Conservation (phyloP, 2,888 invertebrate genomes). For the Ormyrus pomaceus region DNA sequence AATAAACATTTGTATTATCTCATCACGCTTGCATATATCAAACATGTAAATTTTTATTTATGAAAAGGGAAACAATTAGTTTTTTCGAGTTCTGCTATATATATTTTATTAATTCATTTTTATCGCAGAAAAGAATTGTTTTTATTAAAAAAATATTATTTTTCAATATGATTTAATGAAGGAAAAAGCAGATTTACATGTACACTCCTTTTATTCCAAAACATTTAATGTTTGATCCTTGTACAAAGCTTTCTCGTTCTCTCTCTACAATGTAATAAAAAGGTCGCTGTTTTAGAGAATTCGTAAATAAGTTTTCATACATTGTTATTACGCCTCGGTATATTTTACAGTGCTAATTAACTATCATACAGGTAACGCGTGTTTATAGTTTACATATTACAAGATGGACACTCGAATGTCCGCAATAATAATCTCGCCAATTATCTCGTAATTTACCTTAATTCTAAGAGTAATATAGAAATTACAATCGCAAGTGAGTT, state of each 20-base stretch:
- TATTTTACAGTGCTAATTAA: conserved; percentile 58
- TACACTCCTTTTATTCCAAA: conserved; percentile 54
- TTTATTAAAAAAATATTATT: not conserved
- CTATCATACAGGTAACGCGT: conserved; percentile 58
- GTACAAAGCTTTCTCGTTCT: conserved; percentile 42
- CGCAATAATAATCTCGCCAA: conserved; percentile 52
- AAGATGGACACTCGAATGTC: conserved; percentile 44
- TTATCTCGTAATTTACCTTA: conserved; percentile 46
- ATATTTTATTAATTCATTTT: too few species aligned
- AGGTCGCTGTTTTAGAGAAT: conserved; percentile 41
- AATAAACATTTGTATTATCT: too few species aligned
- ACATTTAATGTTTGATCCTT: conserved; percentile 40
- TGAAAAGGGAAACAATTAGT: too few species aligned
- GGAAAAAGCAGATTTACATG: conserved; percentile 10
- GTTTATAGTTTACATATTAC: conserved; percentile 52
- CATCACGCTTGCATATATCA: too few species aligned
- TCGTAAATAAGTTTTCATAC: conserved; percentile 29
- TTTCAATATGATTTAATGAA: not conserved
- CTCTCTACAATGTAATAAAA: conserved; percentile 44
- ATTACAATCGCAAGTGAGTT: conserved; percentile 27
- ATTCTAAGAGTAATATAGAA: conserved; percentile 38
- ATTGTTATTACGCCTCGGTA: conserved; percentile 41
- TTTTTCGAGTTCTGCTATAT: too few species aligned
- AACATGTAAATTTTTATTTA: too few species aligned
- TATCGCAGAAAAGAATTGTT: not conserved